Base-by-base conservation (phyloP, 1,140 invertebrate species). In the Octopus sinensis region DNA sequence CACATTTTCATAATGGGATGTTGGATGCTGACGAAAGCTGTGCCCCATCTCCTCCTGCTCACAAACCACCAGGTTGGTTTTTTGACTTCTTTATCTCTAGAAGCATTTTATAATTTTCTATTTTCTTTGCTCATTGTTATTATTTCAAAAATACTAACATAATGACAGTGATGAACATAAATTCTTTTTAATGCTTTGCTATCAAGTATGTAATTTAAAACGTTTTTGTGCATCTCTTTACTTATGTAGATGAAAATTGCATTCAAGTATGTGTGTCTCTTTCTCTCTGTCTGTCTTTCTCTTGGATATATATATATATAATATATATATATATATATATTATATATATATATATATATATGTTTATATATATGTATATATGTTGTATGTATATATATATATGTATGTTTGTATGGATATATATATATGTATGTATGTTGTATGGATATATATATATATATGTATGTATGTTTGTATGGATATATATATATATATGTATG, bases 1-100 rank as follows among this genome's bases (percentile, higher is more conserved):
- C 95, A 90, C 97, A 98, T 93, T 96, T 96, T 88, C 97, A 98
- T 93, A 95, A 96, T 81, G 88, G 87, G 82, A 87, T 88, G 83
- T 85, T 86, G 81, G 89, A 90, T 73, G 62, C 82, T 76, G 86
- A 88, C 23, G 89, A 89, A 78, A 86, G 85, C 77, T 83, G 85
- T 68, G 91, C 94, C 86, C 87, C 86, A 7, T 89, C 89, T 53
- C 88, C 89, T 52, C 68, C 79, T 13, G 53, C 79, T 30, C 54
- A 68, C 52, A 87, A 88, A 82, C 86, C 87, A 53, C 83, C 82
- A 43, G 52, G 76, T 77, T 52, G 52, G 76, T 77, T 13, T 43
- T 5, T 77, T n/a, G 6, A 73, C 13, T 43, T 43, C 30, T 43
- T 43, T 43, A 43, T 43, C 30, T 43, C 30, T 43, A 43, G 30